phyloP scores from a whole-genome alignment of 2,888 invertebrate genomes.

The Synergus gifuensis region DNA sequence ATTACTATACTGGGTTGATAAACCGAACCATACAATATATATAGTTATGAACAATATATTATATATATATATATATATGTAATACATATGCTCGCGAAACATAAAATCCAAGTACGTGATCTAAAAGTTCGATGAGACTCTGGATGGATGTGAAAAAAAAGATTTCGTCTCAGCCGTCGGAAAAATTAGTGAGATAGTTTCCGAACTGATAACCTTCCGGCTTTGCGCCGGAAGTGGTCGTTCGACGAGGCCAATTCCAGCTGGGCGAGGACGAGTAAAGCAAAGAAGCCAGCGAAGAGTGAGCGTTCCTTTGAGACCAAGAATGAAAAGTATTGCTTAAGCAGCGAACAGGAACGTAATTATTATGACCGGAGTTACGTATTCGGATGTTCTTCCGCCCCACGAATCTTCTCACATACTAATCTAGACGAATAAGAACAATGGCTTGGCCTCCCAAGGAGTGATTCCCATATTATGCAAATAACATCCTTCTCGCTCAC shows the following conservation, averaged over 20 bases:
- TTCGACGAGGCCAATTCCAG: slow-evolving; percentile 46
- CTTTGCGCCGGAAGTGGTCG: slow-evolving; percentile 29
- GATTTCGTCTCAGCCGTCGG: slow-evolving; percentile 3
- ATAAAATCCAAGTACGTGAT: slow-evolving; percentile 3
- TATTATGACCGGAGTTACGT: slow-evolving; percentile 71
- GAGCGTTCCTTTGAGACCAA: slow-evolving; percentile 36
- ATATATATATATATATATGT: no score
- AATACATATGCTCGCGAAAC: background rate
- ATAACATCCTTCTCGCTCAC: slow-evolving; percentile 56
- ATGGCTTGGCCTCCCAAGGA: slow-evolving; percentile 61
- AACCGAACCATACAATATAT: background rate
- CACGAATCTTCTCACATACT: slow-evolving; percentile 68
- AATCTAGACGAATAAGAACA: slow-evolving; percentile 66
- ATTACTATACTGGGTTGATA: background rate
- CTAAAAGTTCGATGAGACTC: slow-evolving; percentile 2
- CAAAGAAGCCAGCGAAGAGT: slow-evolving; percentile 48
- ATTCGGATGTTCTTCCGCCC: slow-evolving; percentile 73
- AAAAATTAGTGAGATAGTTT: slow-evolving; percentile 39
- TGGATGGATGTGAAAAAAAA: background rate
- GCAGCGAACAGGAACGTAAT: slow-evolving; percentile 61
- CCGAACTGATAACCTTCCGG: slow-evolving; percentile 37
- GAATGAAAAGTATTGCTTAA: slow-evolving; percentile 31
- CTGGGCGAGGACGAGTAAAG: background rate
- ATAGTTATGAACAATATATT: background rate
- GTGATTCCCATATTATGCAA: slow-evolving; percentile 70